These are phyloP conservation scores for Gastrophryne carolinensis DNA, from an alignment of 2,797 vertebrate species.

Conservation along the genomic window DNA sequence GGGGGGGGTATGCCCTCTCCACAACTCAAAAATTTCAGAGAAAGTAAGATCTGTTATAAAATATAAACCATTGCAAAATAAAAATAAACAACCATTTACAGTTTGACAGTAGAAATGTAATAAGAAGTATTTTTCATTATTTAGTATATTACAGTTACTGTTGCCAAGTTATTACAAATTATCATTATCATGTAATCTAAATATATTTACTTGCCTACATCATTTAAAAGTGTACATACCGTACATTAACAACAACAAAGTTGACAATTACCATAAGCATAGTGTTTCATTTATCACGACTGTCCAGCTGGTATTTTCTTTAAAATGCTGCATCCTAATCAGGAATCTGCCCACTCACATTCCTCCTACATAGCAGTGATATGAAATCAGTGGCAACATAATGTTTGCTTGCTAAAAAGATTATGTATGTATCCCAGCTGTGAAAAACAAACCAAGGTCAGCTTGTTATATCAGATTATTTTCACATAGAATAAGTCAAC, in stretches of 20 bases:
- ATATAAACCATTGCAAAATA: too few relatives aligned
- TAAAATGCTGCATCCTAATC: conserved; percentile 28
- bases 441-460: conserved; percentile 33
- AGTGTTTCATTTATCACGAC: conserved; percentile 38
- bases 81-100: too few relatives aligned
- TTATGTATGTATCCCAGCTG: conserved; percentile 27
- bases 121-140: not conserved
- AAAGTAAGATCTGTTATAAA: too few relatives aligned
- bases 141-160: not conserved
- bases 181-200: not conserved
- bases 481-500: not conserved
- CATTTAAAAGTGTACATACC: conserved; percentile 7
- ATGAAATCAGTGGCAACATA: conserved; percentile 31
- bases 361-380: conserved; percentile 7
- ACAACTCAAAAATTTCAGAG: too few relatives aligned
- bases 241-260: not conserved
- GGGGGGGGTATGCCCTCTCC: too few relatives aligned
- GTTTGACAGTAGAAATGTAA: too few relatives aligned
- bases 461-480: not conserved
- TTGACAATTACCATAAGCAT: conserved; percentile 13
- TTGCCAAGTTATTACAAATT: not conserved
- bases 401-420: conserved; percentile 22
- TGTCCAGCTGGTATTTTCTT: conserved; percentile 38
- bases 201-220: not conserved
- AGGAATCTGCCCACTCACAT: conserved; percentile 32